Evolutionary conservation across 2,888 invertebrate genomes (phyloP).

Genomic region (Dexiosoma caninum): DNA sequence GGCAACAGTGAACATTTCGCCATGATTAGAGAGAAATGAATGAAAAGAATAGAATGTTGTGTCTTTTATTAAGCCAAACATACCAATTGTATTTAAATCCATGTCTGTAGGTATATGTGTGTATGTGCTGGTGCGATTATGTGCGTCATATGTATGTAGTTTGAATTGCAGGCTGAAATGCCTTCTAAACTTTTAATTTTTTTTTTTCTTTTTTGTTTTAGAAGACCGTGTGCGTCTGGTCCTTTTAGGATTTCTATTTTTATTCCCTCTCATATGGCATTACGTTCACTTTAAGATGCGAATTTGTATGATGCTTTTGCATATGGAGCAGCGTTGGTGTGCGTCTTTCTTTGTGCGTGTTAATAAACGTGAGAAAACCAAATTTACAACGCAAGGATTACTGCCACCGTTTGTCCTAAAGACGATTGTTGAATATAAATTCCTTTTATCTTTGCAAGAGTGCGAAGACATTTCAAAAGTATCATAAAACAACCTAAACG

Average conservation of each 20-base stretch:
- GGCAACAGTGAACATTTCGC: conserved; percentile 40
- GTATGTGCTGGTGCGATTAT: conserved; percentile 34
- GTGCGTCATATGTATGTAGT: conserved; percentile 50
- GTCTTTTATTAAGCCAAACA: background rate
- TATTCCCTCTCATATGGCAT: conserved; percentile 6
- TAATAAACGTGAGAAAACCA: conserved; percentile 58
- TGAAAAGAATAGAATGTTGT: background rate
- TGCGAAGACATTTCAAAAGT: background rate
- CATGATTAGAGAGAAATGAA: conserved; percentile 39
- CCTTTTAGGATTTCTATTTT: conserved; percentile 1
- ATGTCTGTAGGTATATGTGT: background rate
- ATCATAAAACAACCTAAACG: background rate
- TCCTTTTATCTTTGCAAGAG: conserved; percentile 47
- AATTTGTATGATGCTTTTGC: conserved; percentile 1
- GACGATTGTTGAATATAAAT: conserved; percentile 59
- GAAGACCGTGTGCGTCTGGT: background rate
- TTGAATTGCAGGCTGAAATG: conserved; percentile 53
- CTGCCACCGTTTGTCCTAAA: conserved; percentile 42
- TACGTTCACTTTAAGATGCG: background rate
- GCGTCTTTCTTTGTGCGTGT: background rate
- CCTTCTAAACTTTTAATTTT: conserved; percentile 27
- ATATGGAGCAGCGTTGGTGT: background rate
- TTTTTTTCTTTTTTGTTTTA: background rate
- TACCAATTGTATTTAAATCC: background rate
- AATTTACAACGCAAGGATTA: conserved; percentile 55